Evolutionary conservation across 64 coral and sea anemone species (phyloP).

Genomic region (Anthopleura sola): DNA sequence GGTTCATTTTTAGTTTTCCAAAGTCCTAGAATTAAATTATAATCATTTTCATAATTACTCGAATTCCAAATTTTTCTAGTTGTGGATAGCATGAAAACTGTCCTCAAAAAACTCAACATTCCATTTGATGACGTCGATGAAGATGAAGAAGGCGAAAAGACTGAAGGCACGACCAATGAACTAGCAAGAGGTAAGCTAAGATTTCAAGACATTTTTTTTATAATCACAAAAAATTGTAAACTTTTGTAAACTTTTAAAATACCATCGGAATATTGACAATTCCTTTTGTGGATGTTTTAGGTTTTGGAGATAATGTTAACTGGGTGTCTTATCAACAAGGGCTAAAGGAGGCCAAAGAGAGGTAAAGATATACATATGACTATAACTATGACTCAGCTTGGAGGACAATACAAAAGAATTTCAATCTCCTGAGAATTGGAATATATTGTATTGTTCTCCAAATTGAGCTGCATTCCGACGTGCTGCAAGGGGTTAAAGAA

Average conservation of each 20-base stretch:
- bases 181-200: conserved; percentile 27
- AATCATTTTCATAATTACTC: no score
- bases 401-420: no score
- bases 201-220: neutral
- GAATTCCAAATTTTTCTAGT: neutral
- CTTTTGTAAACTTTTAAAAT: no score
- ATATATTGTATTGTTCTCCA: no score
- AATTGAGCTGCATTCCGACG: no score
- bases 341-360: conserved; percentile 68
- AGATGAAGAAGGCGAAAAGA: neutral
- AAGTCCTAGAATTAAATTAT: neutral
- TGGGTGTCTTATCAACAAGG: conserved; percentile 73
- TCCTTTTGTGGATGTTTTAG: neutral
- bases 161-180: conserved; percentile 11
- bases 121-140: neutral
- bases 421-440: no score
- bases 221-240: neutral
- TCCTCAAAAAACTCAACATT: conserved; percentile 33
- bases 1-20: neutral
- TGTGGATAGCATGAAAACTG: conserved; percentile 45
- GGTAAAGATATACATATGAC: conserved; percentile 48
- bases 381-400: no score
- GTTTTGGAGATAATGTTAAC: conserved; percentile 77
- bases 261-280: neutral
- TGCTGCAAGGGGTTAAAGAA: no score